A percentile compares a stretch with the other conserved stretches of the same genome.
These are phyloP conservation scores for Mythimna loreyi DNA, from an alignment of 2,888 invertebrate species.

Conservation along the genomic window DNA sequence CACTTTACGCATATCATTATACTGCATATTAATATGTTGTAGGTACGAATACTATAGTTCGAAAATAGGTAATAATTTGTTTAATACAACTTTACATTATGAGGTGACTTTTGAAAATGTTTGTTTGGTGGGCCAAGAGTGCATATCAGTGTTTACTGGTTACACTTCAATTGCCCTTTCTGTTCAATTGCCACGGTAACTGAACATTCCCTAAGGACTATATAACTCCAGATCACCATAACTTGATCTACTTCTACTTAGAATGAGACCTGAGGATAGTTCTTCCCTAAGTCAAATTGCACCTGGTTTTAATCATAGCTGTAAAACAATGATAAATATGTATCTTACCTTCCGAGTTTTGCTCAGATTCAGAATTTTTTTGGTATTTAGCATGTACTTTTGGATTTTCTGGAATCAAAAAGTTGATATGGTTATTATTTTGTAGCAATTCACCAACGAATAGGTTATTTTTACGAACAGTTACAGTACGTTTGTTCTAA, in stretches of 20 bases:
- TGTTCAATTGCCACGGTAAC: too few relatives aligned
- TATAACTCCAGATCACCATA: too few relatives aligned
- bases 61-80: not conserved
- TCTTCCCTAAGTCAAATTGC: not conserved
- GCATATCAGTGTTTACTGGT: not conserved
- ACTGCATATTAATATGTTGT: not conserved
- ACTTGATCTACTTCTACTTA: not conserved
- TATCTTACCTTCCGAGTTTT: slow-evolving; percentile 30
- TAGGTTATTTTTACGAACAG: too few relatives aligned
- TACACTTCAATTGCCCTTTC: not conserved
- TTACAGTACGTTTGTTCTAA: too few relatives aligned
- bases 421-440: not conserved
- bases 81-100: not conserved
- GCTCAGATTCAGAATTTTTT: slow-evolving; percentile 55
- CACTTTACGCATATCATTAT: too few relatives aligned
- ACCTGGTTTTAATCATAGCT: not conserved
- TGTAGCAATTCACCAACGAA: not conserved
- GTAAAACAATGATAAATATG: not conserved
- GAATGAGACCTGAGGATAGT: not conserved
- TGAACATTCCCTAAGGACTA: not conserved
- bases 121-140: too few relatives aligned
- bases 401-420: slow-evolving; percentile 58
- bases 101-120: not conserved
- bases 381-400: slow-evolving; percentile 60
- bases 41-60: not conserved